These are phyloP conservation scores for Drosophila ananassae DNA, from an alignment of 1,140 invertebrate genomes.

Conservation along the genomic window DNA sequence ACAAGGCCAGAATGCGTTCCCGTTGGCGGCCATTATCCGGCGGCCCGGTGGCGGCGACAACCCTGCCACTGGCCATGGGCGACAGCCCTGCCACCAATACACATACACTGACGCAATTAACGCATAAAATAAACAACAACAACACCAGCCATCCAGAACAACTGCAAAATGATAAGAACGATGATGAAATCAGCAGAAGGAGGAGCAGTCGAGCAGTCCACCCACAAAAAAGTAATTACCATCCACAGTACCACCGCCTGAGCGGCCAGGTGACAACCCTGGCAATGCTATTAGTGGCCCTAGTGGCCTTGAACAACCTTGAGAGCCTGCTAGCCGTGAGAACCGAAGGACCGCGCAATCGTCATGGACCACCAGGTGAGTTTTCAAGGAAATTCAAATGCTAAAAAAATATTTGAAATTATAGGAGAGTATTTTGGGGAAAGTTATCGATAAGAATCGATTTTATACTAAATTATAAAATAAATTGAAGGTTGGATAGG, in stretches of 20 bases:
- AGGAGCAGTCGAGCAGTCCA: background rate
- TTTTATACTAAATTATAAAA: no score
- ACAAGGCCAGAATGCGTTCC: slow-evolving; percentile 64
- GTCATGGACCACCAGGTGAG: slow-evolving; percentile 70
- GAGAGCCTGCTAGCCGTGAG: slow-evolving; percentile 61
- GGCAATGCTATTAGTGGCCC: slow-evolving; percentile 54
- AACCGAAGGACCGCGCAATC: slow-evolving; percentile 52
- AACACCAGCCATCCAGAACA: slow-evolving; percentile 8
- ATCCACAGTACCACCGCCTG: slow-evolving; percentile 5
- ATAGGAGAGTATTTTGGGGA: no score
- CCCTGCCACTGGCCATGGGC: background rate
- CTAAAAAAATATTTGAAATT: no score
- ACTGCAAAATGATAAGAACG: background rate
- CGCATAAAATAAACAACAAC: slow-evolving; percentile 1
- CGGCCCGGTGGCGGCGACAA: background rate
- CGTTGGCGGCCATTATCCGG: slow-evolving; percentile 44
- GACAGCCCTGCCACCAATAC: background rate
- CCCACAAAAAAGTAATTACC: slow-evolving; percentile 2
- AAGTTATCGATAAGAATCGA: no score
- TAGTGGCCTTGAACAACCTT: slow-evolving; percentile 64
- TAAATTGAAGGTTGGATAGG: no score
- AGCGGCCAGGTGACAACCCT: slow-evolving; percentile 50
- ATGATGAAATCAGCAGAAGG: background rate
- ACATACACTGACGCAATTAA: slow-evolving; percentile 2
- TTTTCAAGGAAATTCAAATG: background rate